Evolutionary conservation across 2,888 invertebrate species (phyloP), one percentile per base, ranked within the genome.

Genomic region (Pseudanteris insignis): DNA sequence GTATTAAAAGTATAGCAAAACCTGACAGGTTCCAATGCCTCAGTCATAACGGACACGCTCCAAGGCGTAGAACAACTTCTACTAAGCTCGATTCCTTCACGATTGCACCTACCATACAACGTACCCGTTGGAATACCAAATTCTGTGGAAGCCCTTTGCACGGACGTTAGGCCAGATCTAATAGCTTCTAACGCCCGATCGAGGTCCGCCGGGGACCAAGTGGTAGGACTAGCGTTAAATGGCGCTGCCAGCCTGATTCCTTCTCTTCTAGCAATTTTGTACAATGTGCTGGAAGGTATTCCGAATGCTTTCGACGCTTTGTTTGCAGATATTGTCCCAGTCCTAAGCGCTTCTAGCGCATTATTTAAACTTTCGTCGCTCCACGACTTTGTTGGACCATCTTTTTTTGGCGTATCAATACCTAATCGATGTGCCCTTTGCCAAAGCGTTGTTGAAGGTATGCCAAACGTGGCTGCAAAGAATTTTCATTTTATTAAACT

Each of bases 41-140:
- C 92, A 12, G 89, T 90, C 93, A 94, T 93, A 15, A 92, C 92
- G 75, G 91, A 92, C 77, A 93, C 93, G n/a, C 92, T 91, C 94
- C 94, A 94, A 6, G 93, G 93, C 32, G 93, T 92, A n/a, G 92
- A 92, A 82, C 91, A 92, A 48, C 91, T 91, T 67, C 93, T 86
- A 3, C 92, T 92, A 67, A 94, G 81, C 79, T 93, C 94, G 69
- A 94, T 94, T 36, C 94, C 93, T 79, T 94, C 94, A 37, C 92
- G 84, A 75, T 94, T 93, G 79, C 94, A 94, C 69, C 93, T 84
- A 1, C 94, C 94, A 73, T 94, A 94, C 10, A 94, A 81, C 7
- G 94, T 94, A 10, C 94, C 92, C 41, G 91, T 91, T 29, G 94
- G 94, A 73, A 94, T 94, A 44, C 93, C 92, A 79, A 88, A 93